Percentiles rank a stretch among this genome's conserved stretches.
Conservation (phyloP, 2,113 vertebrate species). For the Cynopterus brachyotis region DNA sequence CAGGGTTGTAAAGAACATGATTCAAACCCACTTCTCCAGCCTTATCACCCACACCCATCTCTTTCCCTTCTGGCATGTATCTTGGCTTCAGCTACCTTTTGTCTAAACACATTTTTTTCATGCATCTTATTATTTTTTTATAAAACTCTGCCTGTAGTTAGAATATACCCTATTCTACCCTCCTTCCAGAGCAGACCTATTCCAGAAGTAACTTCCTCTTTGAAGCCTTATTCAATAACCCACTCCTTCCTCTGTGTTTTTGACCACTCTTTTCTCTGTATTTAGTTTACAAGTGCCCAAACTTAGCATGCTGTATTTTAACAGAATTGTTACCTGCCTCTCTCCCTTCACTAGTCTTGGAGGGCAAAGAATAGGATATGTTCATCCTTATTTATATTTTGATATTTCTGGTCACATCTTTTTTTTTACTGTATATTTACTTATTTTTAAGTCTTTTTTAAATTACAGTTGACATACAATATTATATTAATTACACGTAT, state of each 20-base stretch:
- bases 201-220: background rate
- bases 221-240: background rate
- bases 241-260: background rate
- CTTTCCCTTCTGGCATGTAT: background rate
- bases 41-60: no score
- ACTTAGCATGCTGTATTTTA: background rate
- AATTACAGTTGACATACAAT: no score
- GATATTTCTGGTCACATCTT: no score
- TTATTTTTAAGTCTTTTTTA: no score
- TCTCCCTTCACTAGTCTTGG: background rate
- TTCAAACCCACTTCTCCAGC: background rate
- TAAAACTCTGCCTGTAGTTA: background rate
- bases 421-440: no score
- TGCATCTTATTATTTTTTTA: background rate
- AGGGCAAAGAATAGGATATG: background rate
- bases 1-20: background rate
- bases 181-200: background rate
- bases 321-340: background rate
- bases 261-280: background rate
- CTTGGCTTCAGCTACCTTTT: background rate
- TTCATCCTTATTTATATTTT: no score
- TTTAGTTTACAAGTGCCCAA: background rate
- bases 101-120: background rate
- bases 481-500: no score
- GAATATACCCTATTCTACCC: background rate